phyloP scores from a whole-genome alignment of 2,113 vertebrate species.

The Numida meleagris region DNA sequence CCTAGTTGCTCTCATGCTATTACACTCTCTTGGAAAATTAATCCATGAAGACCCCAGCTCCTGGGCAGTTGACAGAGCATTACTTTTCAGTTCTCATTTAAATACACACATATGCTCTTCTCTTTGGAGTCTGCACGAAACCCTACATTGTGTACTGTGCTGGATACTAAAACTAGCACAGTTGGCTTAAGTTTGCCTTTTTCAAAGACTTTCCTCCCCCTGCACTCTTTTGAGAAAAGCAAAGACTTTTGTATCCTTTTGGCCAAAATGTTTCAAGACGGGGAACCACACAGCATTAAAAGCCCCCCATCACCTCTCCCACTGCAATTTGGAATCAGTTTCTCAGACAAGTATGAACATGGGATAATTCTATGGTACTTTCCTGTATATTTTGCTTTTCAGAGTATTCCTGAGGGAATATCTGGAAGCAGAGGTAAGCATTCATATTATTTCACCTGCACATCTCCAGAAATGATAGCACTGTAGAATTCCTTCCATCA shows the following conservation, averaged over 20 bases:
- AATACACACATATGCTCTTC: background rate
- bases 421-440: background rate
- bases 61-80: background rate
- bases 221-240: background rate
- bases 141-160: background rate
- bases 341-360: background rate
- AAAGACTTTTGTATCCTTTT: slow-evolving; percentile 32
- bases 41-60: background rate
- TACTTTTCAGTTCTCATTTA: slow-evolving; percentile 32
- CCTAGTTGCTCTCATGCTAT: background rate
- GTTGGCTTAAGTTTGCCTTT: slow-evolving; percentile 3
- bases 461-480: background rate
- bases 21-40: background rate
- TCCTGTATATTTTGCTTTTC: background rate
- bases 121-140: slow-evolving; percentile 27
- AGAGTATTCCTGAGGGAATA: background rate
- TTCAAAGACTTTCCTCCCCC: background rate
- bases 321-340: background rate
- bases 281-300: background rate
- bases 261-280: background rate
- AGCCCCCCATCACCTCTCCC: background rate
- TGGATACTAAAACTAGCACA: background rate
- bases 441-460: background rate
- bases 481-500: background rate
- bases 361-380: background rate